Evolutionary conservation across 2,888 invertebrate genomes (phyloP).

Genomic region (Cheilosia pagana): DNA sequence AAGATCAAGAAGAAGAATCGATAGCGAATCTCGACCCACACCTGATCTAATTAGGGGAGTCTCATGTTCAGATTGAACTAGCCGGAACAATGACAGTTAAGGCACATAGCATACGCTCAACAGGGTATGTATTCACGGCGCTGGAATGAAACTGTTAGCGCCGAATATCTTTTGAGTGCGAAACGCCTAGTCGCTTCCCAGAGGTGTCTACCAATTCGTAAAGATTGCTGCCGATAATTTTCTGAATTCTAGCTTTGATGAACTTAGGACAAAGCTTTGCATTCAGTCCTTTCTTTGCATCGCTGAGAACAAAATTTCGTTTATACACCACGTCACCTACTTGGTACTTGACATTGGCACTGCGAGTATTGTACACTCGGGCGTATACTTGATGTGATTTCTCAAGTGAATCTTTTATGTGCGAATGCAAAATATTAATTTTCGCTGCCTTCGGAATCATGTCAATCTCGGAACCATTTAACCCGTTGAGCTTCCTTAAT

Average conservation of each 20-base stretch:
- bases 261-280: background rate
- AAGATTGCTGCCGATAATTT: background rate
- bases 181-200: background rate
- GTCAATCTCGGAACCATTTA: background rate
- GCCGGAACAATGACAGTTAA: no score
- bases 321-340: background rate
- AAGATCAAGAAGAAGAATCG: background rate
- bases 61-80: no score
- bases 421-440: background rate
- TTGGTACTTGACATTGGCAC: no score
- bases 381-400: background rate
- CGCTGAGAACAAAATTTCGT: background rate
- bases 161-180: background rate
- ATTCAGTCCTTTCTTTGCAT: background rate
- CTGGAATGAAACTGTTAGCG: background rate
- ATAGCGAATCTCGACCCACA: background rate
- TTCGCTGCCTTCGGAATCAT: background rate
- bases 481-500: no score
- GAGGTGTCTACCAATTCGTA: background rate
- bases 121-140: fast-evolving
- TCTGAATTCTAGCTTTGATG: background rate
- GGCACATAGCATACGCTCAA: no score
- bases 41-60: no score
- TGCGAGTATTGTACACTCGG: no score
- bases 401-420: background rate